Base-by-base conservation (phyloP, 2,888 invertebrate species). In the Noctua fimbriata region DNA sequence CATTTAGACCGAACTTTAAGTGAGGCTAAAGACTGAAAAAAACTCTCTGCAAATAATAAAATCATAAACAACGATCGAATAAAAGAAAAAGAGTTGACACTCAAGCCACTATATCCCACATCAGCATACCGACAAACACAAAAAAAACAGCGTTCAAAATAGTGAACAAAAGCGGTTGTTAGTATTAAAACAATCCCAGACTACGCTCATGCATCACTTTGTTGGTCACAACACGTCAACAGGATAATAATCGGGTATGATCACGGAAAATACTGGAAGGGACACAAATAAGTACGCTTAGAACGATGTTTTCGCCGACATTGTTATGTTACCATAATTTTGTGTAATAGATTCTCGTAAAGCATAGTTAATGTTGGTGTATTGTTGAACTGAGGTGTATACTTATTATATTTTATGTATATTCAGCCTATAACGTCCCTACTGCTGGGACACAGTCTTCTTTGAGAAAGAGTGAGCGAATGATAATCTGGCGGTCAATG, bases 191-290 rank as follows among this genome's bases (percentile, higher is more conserved):
- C 89, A 91, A 91, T 90, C 87, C 88, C 76, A 83, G 82, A 84
- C 88, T 80, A 89, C 89, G 86, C 89, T 86, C 92, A 92, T 93
- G 92, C 90, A 92, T 92, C 92, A 91, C 90, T 89, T 67, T 82
- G 78, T 65, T 88, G 92, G 93, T 92, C 92, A 92, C 91, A 92
- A 92, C 92, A 93, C 89, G 92, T 93, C 94, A 93, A 93, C 93
- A 93, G 89, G 92, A 91, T 93, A 92, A 93, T 92, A 93, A 92
- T 90, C 89, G 87, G 81, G 87, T 78, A 84, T 85, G 81, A 81
- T 81, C 74, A 69, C 55, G 12, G 55, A 81, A 80, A 78, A 84
- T 77, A 79, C 89, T 89, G 73, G 89, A 89, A 86, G 86, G n/a
- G 88, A 76, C 84, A 21, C 73, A 79, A 78, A 85, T 82, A 86